A percentile compares a stretch with the other conserved stretches of the same genome.
These are phyloP conservation scores for Grapholita molesta DNA, from an alignment of 1,140 invertebrate genomes.

Conservation along the genomic window DNA sequence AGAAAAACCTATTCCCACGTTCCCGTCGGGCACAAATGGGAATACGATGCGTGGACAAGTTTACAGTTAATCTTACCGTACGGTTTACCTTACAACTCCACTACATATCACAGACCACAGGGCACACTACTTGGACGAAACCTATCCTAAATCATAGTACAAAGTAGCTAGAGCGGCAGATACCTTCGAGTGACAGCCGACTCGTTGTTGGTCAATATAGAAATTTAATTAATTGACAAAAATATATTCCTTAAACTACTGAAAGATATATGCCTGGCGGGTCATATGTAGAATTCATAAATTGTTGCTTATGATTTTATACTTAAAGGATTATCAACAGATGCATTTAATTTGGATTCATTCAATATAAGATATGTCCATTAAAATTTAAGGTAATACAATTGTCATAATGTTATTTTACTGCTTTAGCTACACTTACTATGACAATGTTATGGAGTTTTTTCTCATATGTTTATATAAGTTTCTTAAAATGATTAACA, in stretches of 20 bases:
- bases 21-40: too few species aligned
- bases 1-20: too few species aligned
- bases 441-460: not conserved
- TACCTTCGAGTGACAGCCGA: too few species aligned
- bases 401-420: not conserved
- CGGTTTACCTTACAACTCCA: conserved; percentile 18
- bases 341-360: too few species aligned
- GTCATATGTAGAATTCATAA: too few species aligned
- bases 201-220: too few species aligned
- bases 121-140: conserved; percentile 29
- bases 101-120: conserved; percentile 41
- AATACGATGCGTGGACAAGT: not conserved
- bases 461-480: not conserved
- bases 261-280: too few species aligned
- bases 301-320: too few species aligned
- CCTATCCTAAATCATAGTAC: conserved; percentile 25
- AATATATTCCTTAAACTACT: too few species aligned
- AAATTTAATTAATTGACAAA: too few species aligned
- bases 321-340: too few species aligned
- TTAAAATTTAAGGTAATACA: not conserved
- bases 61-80: not conserved
- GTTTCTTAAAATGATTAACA: not conserved
- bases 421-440: conserved; percentile 2
- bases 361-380: too few species aligned
- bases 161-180: not conserved